Conservation (phyloP, 2,888 invertebrate species). For the Strigamia crassipes region DNA sequence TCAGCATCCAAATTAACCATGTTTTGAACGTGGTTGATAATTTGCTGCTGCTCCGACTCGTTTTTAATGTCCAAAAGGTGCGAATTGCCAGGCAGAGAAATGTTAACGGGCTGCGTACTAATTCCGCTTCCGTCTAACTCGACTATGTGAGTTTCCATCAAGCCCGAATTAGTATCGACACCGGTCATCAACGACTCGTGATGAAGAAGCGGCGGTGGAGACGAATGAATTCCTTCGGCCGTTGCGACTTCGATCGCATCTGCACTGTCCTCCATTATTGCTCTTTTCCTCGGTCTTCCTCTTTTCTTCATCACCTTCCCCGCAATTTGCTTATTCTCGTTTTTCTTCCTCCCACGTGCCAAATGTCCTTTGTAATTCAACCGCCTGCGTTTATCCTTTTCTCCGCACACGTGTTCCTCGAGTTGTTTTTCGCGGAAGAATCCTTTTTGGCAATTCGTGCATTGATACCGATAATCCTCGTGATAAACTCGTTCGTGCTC, state of each 20-base stretch:
- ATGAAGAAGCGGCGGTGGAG: slow-evolving; percentile 1
- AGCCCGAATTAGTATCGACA: neutral
- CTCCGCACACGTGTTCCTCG: slow-evolving; percentile 55
- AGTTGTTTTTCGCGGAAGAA: slow-evolving; percentile 56
- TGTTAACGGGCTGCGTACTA: slow-evolving; percentile 12
- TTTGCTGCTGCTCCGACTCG: neutral
- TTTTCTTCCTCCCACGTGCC: slow-evolving; percentile 10
- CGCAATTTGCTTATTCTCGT: slow-evolving; percentile 28
- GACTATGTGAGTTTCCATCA: slow-evolving; percentile 24
- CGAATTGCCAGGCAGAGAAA: neutral
- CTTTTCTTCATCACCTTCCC: neutral
- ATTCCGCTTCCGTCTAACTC: slow-evolving; percentile 29
- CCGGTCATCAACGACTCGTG: slow-evolving; percentile 14
- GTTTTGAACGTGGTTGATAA: slow-evolving; percentile 24
- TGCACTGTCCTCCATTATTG: neutral
- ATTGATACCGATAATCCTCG: slow-evolving; percentile 56
- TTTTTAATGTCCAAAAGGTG: slow-evolving; percentile 22
- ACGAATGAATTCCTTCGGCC: slow-evolving; percentile 4
- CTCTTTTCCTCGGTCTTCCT: slow-evolving; percentile 36
- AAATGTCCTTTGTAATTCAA: slow-evolving; percentile 14
- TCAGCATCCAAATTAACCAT: slow-evolving; percentile 28
- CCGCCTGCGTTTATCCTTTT: slow-evolving; percentile 46
- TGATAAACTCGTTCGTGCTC: slow-evolving; percentile 58
- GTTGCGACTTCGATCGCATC: neutral
- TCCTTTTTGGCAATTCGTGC: slow-evolving; percentile 52